Percentiles rank a stretch among this genome's conserved stretches.
Evolutionary conservation across 1,140 invertebrate species (phyloP).

Genomic region (Metopolophium dirhodum): DNA sequence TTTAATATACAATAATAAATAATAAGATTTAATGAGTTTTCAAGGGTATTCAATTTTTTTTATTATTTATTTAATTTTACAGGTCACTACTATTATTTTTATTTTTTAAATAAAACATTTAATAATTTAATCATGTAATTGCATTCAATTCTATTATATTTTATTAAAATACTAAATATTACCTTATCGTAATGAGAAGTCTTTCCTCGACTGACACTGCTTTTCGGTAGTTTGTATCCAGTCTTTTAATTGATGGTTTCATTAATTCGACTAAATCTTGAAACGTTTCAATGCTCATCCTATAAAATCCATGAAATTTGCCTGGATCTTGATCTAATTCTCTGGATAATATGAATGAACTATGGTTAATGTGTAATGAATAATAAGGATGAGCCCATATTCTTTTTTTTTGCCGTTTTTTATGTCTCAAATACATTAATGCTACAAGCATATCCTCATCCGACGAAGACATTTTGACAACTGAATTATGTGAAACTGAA

Average conservation of each 20-base stretch:
- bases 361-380: too few species aligned
- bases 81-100: neutral
- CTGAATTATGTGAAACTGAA: neutral
- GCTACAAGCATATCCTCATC: neutral
- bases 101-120: neutral
- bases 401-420: neutral
- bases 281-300: slow-evolving; percentile 1
- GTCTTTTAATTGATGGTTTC: neutral
- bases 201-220: slow-evolving; percentile 6
- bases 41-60: neutral
- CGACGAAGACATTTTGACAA: too few species aligned
- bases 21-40: neutral
- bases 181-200: slow-evolving; percentile 23
- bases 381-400: neutral
- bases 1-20: neutral
- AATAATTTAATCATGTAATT: neutral
- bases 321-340: slow-evolving; percentile 24
- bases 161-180: neutral
- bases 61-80: neutral
- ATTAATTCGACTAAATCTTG: slow-evolving; percentile 28
- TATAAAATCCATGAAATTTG: neutral
- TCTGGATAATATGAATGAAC: too few species aligned
- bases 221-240: slow-evolving; percentile 2
- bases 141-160: neutral
- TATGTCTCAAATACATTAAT: slow-evolving; percentile 29